phyloP scores from a whole-genome alignment of 2,797 vertebrate species.

The Pseudocheirus occidentalis region DNA sequence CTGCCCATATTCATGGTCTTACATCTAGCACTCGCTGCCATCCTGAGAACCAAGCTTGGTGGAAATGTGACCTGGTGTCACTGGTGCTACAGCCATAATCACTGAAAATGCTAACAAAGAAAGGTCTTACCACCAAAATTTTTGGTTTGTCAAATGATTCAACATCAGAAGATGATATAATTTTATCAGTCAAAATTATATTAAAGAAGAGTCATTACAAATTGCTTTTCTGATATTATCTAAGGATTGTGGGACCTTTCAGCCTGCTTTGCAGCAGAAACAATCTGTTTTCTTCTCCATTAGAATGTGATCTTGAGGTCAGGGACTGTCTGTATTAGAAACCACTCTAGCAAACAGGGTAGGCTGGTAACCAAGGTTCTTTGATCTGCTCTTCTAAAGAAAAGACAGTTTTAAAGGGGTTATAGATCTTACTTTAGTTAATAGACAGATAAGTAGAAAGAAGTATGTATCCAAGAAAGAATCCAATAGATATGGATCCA shows the following conservation, averaged over 20 bases:
- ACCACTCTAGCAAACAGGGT: too few relatives aligned
- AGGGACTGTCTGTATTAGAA: neutral
- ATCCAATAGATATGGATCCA: too few relatives aligned
- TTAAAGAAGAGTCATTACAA: neutral
- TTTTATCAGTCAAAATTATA: too few relatives aligned
- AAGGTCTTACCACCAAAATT: neutral
- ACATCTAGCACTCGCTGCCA: neutral
- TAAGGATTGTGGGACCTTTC: neutral
- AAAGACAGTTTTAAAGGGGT: too few relatives aligned
- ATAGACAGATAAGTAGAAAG: too few relatives aligned
- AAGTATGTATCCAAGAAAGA: too few relatives aligned
- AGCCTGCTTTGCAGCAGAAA: neutral
- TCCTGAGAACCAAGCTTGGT: neutral
- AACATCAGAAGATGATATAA: too few relatives aligned
- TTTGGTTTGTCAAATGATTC: neutral
- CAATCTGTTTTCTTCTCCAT: neutral
- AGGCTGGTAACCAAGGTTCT: too few relatives aligned
- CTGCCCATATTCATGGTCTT: neutral
- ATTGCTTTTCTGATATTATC: neutral
- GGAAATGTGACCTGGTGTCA: neutral
- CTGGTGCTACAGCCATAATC: neutral
- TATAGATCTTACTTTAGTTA: too few relatives aligned
- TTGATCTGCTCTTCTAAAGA: too few relatives aligned
- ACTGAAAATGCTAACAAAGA: neutral
- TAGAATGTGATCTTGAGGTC: neutral